A percentile compares a stretch with the other conserved stretches of the same genome.
Evolutionary conservation across 1,140 invertebrate species (phyloP).

Genomic region (Zaprionus nigranus): DNA sequence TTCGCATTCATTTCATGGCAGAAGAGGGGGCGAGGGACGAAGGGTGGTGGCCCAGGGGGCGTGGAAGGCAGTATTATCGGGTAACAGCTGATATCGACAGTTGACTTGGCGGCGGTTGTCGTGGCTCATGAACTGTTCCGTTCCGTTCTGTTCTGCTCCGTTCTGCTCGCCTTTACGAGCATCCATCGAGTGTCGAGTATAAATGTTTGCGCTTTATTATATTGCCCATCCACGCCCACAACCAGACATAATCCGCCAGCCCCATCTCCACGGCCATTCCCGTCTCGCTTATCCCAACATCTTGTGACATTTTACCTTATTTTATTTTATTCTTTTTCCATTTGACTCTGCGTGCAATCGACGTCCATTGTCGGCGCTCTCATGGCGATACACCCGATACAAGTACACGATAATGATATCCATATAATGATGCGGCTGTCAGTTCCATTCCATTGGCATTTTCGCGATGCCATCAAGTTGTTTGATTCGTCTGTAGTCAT

Average conservation of each 20-base stretch:
- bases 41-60: background rate
- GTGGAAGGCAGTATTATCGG: conserved; percentile 29
- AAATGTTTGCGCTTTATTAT: conserved; percentile 84
- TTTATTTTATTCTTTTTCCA: conserved; percentile 39
- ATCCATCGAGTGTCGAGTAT: conserved; percentile 75
- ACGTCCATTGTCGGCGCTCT: conserved; percentile 28
- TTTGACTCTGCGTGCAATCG: conserved; percentile 33
- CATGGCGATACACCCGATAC: conserved; percentile 55
- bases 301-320: conserved; percentile 80
- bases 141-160: conserved; percentile 10
- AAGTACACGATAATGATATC: conserved; percentile 81
- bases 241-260: conserved; percentile 13
- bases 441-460: conserved; percentile 63
- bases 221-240: conserved; percentile 67
- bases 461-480: conserved; percentile 19
- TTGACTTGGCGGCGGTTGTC: conserved; percentile 64
- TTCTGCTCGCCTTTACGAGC: conserved; percentile 36
- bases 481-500: background rate
- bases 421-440: conserved; percentile 83
- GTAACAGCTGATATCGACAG: conserved; percentile 82
- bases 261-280: conserved; percentile 1
- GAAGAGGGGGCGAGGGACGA: background rate
- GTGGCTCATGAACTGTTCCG: conserved; percentile 57
- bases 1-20: conserved; percentile 68
- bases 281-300: conserved; percentile 41